Evolutionary conservation across 1,140 invertebrate genomes (phyloP), one percentile per base, ranked within the genome.

Genomic region (Achatina immaculata): DNA sequence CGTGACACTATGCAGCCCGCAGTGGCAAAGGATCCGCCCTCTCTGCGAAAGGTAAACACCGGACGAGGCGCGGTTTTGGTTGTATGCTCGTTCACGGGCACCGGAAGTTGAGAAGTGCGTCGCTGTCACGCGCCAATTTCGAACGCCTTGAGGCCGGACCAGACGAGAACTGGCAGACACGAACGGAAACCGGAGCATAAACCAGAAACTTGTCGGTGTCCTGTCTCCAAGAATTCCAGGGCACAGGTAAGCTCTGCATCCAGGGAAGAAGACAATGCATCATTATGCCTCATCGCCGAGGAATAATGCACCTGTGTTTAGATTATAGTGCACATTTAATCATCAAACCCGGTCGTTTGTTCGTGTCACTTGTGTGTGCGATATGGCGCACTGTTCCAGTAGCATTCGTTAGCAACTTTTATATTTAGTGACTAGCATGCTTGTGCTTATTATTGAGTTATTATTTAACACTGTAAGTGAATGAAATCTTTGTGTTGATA

Each of bases 81-180:
- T 21, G n/a, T 82, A 85, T 83, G 19, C 84, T 77, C 69, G 82
- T 83, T 85, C 78, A 45, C 78, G 83, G 83, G 86, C 85, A 73
- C 72, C 58, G 79, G 42, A 43, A 45, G 82, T 43, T n/a, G 42
- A 78, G 68, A 66, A 38, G 76, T 83, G 78, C 82, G 78, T 83
- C 82, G 86, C 85, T 83, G 85, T 89, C 88, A 89, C 88, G 88
- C 88, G 88, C 88, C 88, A 89, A 88, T 87, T 89, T 89, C 85
- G 87, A 89, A 89, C 85, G 86, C 51, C 14, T 21, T 34, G 72
- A 69, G 34, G 73, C 38, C 78, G 48, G 45, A 55, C 71, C 78
- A 83, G 82, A 83, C 82, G 79, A 81, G 82, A 77, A 36, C 34
- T n/a, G 73, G 51, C 45, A 48, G 76, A 43, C 48, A 74, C 55